A percentile compares a stretch with the other conserved stretches of the same genome.
phyloP scores from a whole-genome alignment of 2,797 vertebrate species.

The Xerus rutilus region DNA sequence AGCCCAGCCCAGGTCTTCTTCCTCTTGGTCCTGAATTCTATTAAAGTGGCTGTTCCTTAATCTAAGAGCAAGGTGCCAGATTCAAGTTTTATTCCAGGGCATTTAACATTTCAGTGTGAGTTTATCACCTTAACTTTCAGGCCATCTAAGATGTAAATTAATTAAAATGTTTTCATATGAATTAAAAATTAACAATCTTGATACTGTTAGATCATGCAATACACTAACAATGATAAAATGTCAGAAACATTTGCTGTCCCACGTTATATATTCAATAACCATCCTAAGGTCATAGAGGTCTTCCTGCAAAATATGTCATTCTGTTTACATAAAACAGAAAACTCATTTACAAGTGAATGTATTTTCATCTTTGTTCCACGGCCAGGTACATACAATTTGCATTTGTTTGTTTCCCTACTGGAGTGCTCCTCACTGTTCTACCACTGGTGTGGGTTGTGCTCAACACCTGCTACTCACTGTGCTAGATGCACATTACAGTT shows the following conservation, averaged over 20 bases:
- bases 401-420: conserved; percentile 90
- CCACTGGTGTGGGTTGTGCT: conserved; percentile 89
- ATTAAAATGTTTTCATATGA: conserved; percentile 41
- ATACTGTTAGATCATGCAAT: conserved; percentile 27
- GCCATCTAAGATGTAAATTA: conserved; percentile 28
- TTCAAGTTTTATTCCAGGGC: conserved; percentile 40
- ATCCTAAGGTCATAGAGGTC: conserved; percentile 24
- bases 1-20: not conserved
- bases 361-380: conserved; percentile 86
- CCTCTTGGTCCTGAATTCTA: not conserved
- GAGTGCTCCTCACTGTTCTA: conserved; percentile 89
- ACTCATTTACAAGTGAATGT: conserved; percentile 95
- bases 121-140: conserved; percentile 45
- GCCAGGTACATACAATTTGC: conserved; percentile 91
- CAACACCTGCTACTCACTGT: conserved; percentile 77
- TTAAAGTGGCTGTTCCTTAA: not conserved
- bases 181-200: conserved; percentile 48
- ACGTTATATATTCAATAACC: conserved; percentile 71
- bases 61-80: not conserved
- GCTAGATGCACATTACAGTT: conserved; percentile 53
- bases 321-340: conserved; percentile 91
- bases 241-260: conserved; percentile 55
- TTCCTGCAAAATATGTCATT: conserved; percentile 88
- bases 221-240: conserved; percentile 41
- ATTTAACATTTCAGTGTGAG: not conserved